Evolutionary conservation across 2,797 vertebrate species (phyloP).

Genomic region (Chanos chanos): DNA sequence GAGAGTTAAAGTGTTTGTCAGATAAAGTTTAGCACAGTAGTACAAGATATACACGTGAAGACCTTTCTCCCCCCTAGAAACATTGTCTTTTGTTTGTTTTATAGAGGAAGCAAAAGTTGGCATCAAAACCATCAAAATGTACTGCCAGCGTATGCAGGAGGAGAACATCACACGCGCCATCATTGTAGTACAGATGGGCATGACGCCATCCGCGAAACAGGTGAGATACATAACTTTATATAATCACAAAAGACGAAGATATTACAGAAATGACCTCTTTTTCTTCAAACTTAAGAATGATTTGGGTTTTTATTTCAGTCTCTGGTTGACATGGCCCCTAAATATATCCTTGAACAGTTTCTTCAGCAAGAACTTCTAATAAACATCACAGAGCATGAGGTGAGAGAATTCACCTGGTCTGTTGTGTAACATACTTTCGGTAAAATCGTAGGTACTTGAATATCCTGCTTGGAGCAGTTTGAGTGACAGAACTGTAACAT

Average conservation of each 20-base stretch:
- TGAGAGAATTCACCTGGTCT: too few relatives aligned
- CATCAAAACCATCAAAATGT: conserved; percentile 98
- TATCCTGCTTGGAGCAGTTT: background rate
- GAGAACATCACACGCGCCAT: conserved; percentile 95
- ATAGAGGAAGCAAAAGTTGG: conserved; percentile 98
- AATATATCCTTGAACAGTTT: conserved; percentile 96
- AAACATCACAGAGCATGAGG: conserved; percentile 98
- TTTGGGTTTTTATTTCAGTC: conserved; percentile 82
- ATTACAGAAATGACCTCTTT: too few relatives aligned
- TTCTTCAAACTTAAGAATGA: too few relatives aligned
- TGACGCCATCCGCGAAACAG: conserved; percentile 98
- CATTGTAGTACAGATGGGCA: conserved; percentile 96
- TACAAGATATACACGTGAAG: too few relatives aligned
- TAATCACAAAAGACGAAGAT: too few relatives aligned
- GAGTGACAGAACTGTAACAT: background rate
- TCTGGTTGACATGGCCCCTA: conserved; percentile 96
- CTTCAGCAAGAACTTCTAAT: conserved; percentile 96
- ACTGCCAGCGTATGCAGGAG: conserved; percentile 98
- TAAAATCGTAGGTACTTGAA: background rate
- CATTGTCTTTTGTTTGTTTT: background rate
- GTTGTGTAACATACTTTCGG: background rate
- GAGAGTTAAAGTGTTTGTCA: too few relatives aligned
- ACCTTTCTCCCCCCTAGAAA: background rate
- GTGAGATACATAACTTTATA: conserved; percentile 59
- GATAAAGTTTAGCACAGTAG: background rate